Conservation (phyloP, 1,140 invertebrate species). For the Dreissena rostriformis region DNA sequence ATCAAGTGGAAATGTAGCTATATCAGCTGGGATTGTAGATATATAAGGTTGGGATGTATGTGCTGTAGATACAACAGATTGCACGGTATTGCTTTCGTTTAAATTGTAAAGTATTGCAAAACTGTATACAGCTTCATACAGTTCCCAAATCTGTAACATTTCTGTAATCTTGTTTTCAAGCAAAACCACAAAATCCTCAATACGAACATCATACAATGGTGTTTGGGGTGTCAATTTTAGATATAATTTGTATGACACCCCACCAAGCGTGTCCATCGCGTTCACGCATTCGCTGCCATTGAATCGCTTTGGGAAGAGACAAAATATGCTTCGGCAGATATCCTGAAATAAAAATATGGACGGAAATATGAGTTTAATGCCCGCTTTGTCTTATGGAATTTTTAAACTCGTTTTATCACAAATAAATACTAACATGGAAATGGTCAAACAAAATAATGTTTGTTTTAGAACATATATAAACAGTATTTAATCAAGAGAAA, state of each 20-base stretch:
- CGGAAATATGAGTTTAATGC: background rate
- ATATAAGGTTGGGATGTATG: too few species aligned
- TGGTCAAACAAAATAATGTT: background rate
- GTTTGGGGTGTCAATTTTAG: slow-evolving; percentile 15
- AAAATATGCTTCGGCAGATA: slow-evolving; percentile 4
- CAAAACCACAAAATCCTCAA: background rate
- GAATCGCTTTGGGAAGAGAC: slow-evolving; percentile 21
- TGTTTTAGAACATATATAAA: background rate
- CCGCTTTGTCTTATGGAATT: background rate
- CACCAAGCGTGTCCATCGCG: background rate
- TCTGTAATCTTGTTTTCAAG: background rate
- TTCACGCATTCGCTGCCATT: slow-evolving; percentile 23
- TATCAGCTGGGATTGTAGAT: background rate
- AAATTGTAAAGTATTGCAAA: background rate
- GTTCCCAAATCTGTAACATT: background rate
- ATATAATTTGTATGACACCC: slow-evolving; percentile 5
- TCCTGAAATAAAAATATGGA: slow-evolving; percentile 12
- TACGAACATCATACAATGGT: background rate
- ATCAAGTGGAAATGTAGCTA: too few species aligned
- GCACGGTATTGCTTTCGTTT: too few species aligned
- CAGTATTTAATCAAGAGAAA: background rate
- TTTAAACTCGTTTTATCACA: background rate
- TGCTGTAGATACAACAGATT: too few species aligned
- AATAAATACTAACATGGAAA: background rate
- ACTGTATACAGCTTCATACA: background rate